These are phyloP conservation scores for Drosophila insularis DNA, from an alignment of 1,140 invertebrate genomes.

Conservation along the genomic window DNA sequence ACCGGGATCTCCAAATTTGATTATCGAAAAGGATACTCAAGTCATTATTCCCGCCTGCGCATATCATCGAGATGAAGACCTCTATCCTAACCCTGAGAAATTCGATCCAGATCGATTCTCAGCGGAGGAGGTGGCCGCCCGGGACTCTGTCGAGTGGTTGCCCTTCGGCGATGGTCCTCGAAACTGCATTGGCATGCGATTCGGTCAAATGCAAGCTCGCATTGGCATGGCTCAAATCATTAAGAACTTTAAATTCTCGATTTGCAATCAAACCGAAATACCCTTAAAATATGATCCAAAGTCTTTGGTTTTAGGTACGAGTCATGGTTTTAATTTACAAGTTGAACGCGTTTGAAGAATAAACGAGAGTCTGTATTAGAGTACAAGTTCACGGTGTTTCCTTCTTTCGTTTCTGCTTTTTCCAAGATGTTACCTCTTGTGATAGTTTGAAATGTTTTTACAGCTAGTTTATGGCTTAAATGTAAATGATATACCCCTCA, in stretches of 20 bases:
- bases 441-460: too few relatives aligned
- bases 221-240: slow-evolving; percentile 82
- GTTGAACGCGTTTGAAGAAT: slow-evolving; percentile 39
- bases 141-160: slow-evolving; percentile 83
- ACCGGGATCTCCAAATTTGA: slow-evolving; percentile 84
- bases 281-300: slow-evolving; percentile 48
- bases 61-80: slow-evolving; percentile 84
- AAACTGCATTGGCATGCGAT: slow-evolving; percentile 83
- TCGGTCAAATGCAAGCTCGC: slow-evolving; percentile 82
- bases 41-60: slow-evolving; percentile 85
- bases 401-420: too few relatives aligned
- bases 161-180: slow-evolving; percentile 87
- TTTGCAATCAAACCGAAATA: slow-evolving; percentile 61
- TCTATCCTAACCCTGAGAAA: slow-evolving; percentile 84
- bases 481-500: too few relatives aligned
- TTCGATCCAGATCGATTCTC: slow-evolving; percentile 85
- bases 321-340: slow-evolving; percentile 45
- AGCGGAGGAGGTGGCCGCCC: slow-evolving; percentile 82
- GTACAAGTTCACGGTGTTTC: too few relatives aligned
- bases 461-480: too few relatives aligned
- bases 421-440: too few relatives aligned
- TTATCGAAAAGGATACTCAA: slow-evolving; percentile 85
- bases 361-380: not conserved
- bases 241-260: slow-evolving; percentile 66
- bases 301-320: slow-evolving; percentile 46